Percentiles rank a stretch among this genome's conserved stretches.
Conservation (phyloP, 2,797 vertebrate genomes). For the Mormyrops boulengeri region DNA sequence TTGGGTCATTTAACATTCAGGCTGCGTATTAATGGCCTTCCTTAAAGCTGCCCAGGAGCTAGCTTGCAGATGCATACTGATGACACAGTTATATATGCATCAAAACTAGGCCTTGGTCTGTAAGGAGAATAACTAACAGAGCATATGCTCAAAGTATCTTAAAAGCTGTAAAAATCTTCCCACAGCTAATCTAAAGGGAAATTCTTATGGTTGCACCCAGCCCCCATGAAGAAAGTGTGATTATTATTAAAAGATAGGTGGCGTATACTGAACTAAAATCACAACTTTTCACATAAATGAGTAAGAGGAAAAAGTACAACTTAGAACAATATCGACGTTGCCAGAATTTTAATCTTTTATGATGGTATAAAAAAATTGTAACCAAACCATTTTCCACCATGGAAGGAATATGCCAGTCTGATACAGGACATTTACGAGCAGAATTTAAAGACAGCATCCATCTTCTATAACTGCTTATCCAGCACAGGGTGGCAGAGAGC, state of each 20-base stretch:
- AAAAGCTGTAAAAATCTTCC: not conserved
- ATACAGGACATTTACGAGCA: not conserved
- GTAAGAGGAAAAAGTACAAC: not conserved
- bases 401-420: too few relatives aligned
- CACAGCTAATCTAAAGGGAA: not conserved
- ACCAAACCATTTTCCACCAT: not conserved
- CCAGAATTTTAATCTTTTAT: not conserved
- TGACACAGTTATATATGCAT: not conserved
- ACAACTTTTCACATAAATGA: not conserved
- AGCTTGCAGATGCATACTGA: not conserved
- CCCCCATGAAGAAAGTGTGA: not conserved
- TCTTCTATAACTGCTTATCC: not conserved
- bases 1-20: not conserved
- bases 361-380: not conserved
- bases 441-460: not conserved
- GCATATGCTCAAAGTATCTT: not conserved
- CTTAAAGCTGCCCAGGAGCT: not conserved
- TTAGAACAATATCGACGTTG: not conserved
- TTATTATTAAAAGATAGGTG: not conserved
- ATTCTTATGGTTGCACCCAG: not conserved
- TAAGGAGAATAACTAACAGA: not conserved
- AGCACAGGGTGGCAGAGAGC: not conserved
- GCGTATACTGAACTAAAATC: not conserved
- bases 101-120: not conserved
- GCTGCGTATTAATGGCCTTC: not conserved